A percentile compares a stretch with the other conserved stretches of the same genome.
These are phyloP conservation scores for Lamprologus callipterus DNA, from an alignment of 2,113 vertebrate genomes.

Conservation along the genomic window DNA sequence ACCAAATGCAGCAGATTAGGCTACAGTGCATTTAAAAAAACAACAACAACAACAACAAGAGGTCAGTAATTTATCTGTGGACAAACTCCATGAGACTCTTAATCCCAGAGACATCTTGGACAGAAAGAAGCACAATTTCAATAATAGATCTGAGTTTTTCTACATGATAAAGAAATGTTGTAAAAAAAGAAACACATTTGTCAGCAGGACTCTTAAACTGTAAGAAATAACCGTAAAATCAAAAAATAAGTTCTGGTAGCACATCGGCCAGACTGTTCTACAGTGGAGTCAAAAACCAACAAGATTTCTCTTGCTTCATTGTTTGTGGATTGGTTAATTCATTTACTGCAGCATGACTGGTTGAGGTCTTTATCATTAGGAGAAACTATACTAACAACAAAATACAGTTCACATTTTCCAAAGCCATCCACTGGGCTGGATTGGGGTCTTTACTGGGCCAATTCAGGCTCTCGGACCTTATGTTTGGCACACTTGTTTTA, in stretches of 20 bases:
- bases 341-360: not conserved
- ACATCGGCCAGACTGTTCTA: not conserved
- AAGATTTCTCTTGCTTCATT: not conserved
- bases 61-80: not conserved
- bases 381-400: not conserved
- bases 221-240: not conserved
- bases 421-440: not conserved
- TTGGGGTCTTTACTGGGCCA: not conserved
- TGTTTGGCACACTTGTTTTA: not conserved
- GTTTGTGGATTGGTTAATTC: not conserved
- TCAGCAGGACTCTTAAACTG: not conserved
- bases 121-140: rapidly evolving
- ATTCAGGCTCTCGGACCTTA: not conserved
- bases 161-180: not conserved
- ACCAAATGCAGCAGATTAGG: not conserved
- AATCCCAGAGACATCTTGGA: not conserved
- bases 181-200: not conserved
- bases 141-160: not conserved
- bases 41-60: not conserved
- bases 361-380: not conserved
- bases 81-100: not conserved
- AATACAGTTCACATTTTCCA: not conserved
- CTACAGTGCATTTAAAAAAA: not conserved
- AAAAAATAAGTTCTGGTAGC: not conserved
- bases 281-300: not conserved